Percentiles rank a stretch among this genome's conserved stretches.
phyloP scores from a whole-genome alignment of 2,797 vertebrate genomes.

The Odontamblyopus rebecca region DNA sequence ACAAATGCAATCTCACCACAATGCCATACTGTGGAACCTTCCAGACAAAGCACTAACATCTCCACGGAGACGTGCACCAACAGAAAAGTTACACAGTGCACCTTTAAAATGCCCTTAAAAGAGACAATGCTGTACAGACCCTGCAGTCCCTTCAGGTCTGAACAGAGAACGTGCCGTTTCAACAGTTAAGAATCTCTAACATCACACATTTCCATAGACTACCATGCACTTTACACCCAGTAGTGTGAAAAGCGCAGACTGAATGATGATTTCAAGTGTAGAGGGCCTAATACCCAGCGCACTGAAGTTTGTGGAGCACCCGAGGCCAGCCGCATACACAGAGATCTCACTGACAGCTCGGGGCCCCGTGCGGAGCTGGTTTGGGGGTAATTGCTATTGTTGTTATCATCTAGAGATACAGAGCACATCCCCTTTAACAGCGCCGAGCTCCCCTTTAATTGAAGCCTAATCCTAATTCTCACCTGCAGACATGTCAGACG shows the following conservation, averaged over 20 bases:
- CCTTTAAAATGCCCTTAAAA: too few species aligned
- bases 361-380: not conserved
- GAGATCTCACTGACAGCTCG: conserved; percentile 2
- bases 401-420: conserved; percentile 10
- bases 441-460: conserved; percentile 10
- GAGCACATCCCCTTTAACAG: conserved; percentile 1
- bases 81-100: too few species aligned
- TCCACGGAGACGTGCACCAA: too few species aligned
- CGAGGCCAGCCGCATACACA: conserved; percentile 16
- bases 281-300: not conserved
- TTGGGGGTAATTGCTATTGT: conserved; percentile 14
- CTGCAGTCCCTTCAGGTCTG: not conserved
- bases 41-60: too few species aligned
- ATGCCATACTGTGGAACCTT: too few species aligned
- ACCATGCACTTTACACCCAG: not conserved
- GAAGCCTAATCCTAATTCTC: conserved; percentile 6
- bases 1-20: too few species aligned
- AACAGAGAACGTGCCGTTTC: not conserved
- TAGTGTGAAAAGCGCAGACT: not conserved
- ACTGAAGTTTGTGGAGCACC: conserved; percentile 34
- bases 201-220: not conserved
- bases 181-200: not conserved
- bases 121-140: too few species aligned
- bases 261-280: not conserved
- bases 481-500: conserved; percentile 3